Conservation (phyloP, 2,888 invertebrate genomes). For the Calliphora vomitoria region DNA sequence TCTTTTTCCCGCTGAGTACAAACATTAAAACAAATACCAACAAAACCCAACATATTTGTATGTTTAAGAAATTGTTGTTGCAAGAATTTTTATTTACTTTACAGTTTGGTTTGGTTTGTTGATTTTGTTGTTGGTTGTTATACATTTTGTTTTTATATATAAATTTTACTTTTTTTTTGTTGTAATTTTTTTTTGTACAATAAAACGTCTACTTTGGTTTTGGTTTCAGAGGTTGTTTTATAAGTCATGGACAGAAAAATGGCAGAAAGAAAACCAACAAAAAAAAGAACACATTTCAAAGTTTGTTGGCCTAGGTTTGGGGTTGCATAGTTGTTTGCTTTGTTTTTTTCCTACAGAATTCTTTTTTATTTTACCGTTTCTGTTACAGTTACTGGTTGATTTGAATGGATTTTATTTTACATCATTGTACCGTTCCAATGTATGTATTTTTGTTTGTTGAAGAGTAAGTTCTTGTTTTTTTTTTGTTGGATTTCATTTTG, state of each 20-base stretch:
- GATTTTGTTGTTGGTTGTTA: conserved; percentile 53
- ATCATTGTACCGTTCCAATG: conserved; percentile 12
- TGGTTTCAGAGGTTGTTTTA: conserved; percentile 58
- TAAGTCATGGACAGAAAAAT: conserved; percentile 58
- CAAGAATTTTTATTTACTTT: conserved; percentile 64
- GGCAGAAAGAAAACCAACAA: conserved; percentile 2
- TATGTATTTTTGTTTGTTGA: conserved; percentile 38
- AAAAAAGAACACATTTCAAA: conserved; percentile 46
- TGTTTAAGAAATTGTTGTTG: conserved; percentile 48
- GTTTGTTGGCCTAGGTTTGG: conserved; percentile 70
- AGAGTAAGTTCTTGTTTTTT: neutral
- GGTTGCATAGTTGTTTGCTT: conserved; percentile 30
- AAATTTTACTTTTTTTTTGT: neutral
- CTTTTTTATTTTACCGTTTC: conserved; percentile 36
- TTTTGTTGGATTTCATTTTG: conserved; percentile 34
- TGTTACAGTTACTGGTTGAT: conserved; percentile 61
- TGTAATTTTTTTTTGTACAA: conserved; percentile 47
- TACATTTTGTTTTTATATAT: conserved; percentile 25
- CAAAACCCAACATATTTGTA: conserved; percentile 36
- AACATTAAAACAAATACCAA: neutral
- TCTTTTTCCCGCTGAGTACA: no score
- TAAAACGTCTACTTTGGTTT: conserved; percentile 66
- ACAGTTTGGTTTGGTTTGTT: conserved; percentile 62
- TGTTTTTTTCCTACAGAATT: neutral
- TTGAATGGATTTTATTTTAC: conserved; percentile 51